Evolutionary conservation across 1,140 invertebrate genomes (phyloP).

Genomic region (Zelostemma sp.): DNA sequence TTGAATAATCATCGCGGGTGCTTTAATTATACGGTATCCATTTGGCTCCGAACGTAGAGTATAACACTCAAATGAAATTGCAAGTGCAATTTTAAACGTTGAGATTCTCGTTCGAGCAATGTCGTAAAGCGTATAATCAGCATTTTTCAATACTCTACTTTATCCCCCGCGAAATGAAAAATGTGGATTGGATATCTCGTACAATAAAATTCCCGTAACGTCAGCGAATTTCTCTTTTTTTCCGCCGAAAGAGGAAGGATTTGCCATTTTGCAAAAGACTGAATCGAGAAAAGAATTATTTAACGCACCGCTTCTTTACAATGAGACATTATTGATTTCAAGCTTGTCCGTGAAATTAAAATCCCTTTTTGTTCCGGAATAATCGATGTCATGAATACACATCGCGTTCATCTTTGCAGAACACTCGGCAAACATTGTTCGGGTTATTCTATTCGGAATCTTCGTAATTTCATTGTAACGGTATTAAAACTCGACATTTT

Average conservation of each 20-base stretch:
- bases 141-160: not conserved
- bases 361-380: slow-evolving; percentile 13
- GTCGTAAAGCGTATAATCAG: not conserved
- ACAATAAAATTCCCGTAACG: no score
- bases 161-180: no score
- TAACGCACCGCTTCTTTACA: slow-evolving; percentile 6
- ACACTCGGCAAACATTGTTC: no score
- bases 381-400: slow-evolving; percentile 14
- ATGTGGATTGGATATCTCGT: no score
- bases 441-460: no score
- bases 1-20: slow-evolving; percentile 52
- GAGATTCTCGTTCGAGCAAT: not conserved
- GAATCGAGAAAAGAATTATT: slow-evolving; percentile 9
- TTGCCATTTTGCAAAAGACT: no score
- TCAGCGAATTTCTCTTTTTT: no score
- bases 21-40: slow-evolving; percentile 48
- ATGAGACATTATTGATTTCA: slow-evolving; percentile 2
- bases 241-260: no score
- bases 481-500: no score
- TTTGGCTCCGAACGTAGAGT: slow-evolving; percentile 19
- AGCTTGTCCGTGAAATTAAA: slow-evolving; percentile 12
- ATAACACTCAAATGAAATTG: slow-evolving; percentile 30
- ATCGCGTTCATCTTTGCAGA: not conserved
- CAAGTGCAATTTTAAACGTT: slow-evolving; percentile 30
- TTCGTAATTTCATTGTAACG: no score